Evolutionary conservation across 37 sponge, comb jelly and placozoan genomes (phyloP).

Genomic region (Agelas oroides): DNA sequence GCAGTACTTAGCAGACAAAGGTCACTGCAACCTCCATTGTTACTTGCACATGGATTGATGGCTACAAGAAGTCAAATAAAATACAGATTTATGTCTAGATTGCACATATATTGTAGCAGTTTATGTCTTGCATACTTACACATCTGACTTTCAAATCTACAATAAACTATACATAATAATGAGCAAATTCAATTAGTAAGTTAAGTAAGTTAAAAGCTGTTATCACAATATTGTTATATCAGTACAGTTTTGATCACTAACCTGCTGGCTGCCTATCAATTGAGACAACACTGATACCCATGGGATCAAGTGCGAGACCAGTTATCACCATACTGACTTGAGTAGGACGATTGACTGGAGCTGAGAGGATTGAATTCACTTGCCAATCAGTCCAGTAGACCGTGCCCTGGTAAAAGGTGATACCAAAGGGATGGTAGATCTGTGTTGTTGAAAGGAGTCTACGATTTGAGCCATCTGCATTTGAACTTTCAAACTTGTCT

Average conservation of each 20-base stretch:
- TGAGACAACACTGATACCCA: background rate
- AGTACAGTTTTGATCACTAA: background rate
- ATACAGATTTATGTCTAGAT: too few relatives aligned
- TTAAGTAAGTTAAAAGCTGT: too few relatives aligned
- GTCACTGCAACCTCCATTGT: slow-evolving; percentile 78
- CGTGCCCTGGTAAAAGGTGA: slow-evolving; percentile 34
- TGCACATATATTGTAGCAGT: too few relatives aligned
- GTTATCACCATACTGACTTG: background rate
- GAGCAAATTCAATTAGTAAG: too few relatives aligned
- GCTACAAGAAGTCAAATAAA: too few relatives aligned
- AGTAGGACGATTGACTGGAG: background rate
- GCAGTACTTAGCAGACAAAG: slow-evolving; percentile 50
- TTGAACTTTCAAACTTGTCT: too few relatives aligned
- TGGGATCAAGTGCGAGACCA: background rate
- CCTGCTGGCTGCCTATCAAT: slow-evolving; percentile 13
- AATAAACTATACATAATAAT: too few relatives aligned
- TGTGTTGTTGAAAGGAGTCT: too few relatives aligned
- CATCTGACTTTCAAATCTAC: too few relatives aligned
- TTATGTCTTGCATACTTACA: too few relatives aligned
- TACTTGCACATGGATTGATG: slow-evolving; percentile 54
- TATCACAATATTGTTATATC: background rate
- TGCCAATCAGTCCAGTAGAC: slow-evolving; percentile 80
- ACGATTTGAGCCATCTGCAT: too few relatives aligned
- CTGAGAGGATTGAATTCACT: slow-evolving; percentile 22
- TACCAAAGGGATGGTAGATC: too few relatives aligned